Base-by-base conservation (phyloP, 2,888 invertebrate species). In the Drosophila diplacantha region DNA sequence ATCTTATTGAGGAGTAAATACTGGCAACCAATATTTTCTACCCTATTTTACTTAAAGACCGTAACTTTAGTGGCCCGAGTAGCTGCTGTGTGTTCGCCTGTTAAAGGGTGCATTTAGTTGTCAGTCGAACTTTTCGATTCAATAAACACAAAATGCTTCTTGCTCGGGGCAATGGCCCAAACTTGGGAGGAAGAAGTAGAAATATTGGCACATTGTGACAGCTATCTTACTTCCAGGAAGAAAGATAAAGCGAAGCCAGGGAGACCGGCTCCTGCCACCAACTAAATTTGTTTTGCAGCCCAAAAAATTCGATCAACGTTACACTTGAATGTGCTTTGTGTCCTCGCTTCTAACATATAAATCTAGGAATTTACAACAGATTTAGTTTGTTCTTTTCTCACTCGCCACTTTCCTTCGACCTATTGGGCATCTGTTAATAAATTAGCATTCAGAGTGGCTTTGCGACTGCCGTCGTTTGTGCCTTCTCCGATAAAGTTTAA, bases 71-170 rank as follows among this genome's bases (percentile, higher is more conserved):
- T 46, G 14, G 14, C 4, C 29, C 44, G 3, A 44, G 18, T 44
- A 46, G 29, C 29, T 44, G 16, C 14, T 43, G 44, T 29, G 18
- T 31, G 44, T 44, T 44, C 29, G 29, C 44, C 44, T 20, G 44
- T 31, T 46, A 46, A 46, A 46, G 44, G 44, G 29, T 46, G 29
- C 44, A 46, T 46, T 46, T 46, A 46, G 44, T 46, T 46, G 44
- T 46, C 29, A 46, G 29, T 31, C 14, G 44, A 46, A 46, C 29
- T 46, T 46, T 46, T 46, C 44, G 44, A 46, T 46, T 46, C 44
- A 46, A 46, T 46, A 46, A 46, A 46, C 44, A 46, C 44, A 46
- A 46, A 46, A 46, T 46, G 44, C 44, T 46, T 46, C 44, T 46
- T 46, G 29, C 29, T 20, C 14, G 31, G 44, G 44, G 29, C 29